phyloP scores from a whole-genome alignment of 1,140 invertebrate species.

The Argopecten irradians region DNA sequence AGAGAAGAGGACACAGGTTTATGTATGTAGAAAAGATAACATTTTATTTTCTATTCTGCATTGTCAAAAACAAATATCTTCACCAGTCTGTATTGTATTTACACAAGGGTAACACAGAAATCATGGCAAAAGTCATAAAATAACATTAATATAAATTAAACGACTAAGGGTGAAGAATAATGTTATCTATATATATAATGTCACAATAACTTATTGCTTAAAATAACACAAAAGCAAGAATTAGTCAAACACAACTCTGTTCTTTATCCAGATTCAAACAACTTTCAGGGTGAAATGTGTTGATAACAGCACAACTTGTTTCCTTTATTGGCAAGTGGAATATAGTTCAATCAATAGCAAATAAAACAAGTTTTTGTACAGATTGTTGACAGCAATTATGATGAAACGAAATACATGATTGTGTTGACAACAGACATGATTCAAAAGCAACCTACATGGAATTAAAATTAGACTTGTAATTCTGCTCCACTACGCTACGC shows the following conservation, averaged over 20 bases:
- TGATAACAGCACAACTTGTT: background rate
- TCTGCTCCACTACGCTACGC: too few relatives aligned
- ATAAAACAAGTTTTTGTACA: background rate
- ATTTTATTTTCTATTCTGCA: slow-evolving; percentile 23
- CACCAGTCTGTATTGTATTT: slow-evolving; percentile 16
- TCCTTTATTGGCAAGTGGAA: background rate
- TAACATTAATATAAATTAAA: slow-evolving; percentile 19
- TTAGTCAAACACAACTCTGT: background rate
- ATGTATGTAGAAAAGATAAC: slow-evolving; percentile 22
- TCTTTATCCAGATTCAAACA: background rate
- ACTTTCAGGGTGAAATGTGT: background rate
- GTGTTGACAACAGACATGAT: too few relatives aligned
- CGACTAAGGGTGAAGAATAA: background rate
- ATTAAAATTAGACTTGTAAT: too few relatives aligned
- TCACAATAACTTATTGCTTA: slow-evolving; percentile 18
- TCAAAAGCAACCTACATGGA: too few relatives aligned
- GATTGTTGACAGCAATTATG: background rate
- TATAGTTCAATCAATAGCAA: background rate
- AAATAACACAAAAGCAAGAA: slow-evolving; percentile 18
- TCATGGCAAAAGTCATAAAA: slow-evolving; percentile 18
- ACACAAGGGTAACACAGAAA: background rate
- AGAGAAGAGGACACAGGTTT: background rate
- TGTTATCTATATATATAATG: background rate
- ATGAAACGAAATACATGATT: background rate
- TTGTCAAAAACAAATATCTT: slow-evolving; percentile 23